Evolutionary conservation across 2,113 vertebrate species (phyloP), one percentile per base, ranked within the genome.

Genomic region (Bombycilla garrulus): DNA sequence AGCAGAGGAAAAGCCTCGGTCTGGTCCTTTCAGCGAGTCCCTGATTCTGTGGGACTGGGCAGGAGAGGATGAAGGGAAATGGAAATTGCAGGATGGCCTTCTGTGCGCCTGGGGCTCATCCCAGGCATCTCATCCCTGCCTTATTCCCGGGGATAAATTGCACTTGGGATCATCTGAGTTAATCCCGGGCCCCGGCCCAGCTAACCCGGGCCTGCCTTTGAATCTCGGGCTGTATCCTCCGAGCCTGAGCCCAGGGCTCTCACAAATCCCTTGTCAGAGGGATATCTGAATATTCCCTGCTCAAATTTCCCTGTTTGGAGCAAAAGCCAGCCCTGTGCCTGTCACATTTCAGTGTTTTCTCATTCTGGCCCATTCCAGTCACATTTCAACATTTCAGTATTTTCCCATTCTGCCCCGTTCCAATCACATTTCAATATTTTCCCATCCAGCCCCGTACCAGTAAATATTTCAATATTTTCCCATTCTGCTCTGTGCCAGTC

Each of bases 61-160:
- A 84, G 69, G 24, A 84, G 70, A 79, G 77, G 95, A 94, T 81
- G 94, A 94, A 91, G 86, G 65, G 85, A 88, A 95, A 95, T 93
- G 89, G 86, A 93, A 93, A 96, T 91, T 57, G 78, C 78, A 17
- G 44, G 70, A 50, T 38, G 61, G 92, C 36, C 83, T 66, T 5
- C 25, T 19, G 22, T 53, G 21, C 2, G 74, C 36, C 89, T 38
- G 57, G 42, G 36, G 92, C 89, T 81, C 71, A 67, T 82, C 95
- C 60, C 5, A 1, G 35, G 61, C 77, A 76, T 95, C 91, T 85
- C 87, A 70, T 40, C 83, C 62, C n/a, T 3, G 72, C 66, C 64
- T 86, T 76, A 81, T 35, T 45, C 78, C 26, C 1, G 24, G 61
- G 54, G 73, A 92, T 72, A 57, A 95, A 95, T 62, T 79, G 81